phyloP scores from a whole-genome alignment of 2,113 vertebrate genomes.

The Etia nguti region DNA sequence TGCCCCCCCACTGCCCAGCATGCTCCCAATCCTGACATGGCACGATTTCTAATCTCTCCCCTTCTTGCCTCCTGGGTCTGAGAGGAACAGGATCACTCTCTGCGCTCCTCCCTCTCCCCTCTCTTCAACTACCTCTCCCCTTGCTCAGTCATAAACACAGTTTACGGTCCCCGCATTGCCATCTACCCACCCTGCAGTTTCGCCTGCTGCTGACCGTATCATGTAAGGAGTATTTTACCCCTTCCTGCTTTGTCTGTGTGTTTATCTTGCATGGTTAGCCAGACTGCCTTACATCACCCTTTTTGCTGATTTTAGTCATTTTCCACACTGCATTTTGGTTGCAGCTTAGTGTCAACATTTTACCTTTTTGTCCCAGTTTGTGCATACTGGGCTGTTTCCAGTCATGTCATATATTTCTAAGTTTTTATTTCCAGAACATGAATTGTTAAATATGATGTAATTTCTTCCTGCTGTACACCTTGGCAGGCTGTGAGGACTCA shows the following conservation, averaged over 20 bases:
- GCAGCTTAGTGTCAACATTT: slow-evolving; percentile 43
- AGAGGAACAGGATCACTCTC: slow-evolving; percentile 43
- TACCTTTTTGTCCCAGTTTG: slow-evolving; percentile 37
- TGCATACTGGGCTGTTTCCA: slow-evolving; percentile 38
- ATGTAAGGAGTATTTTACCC: slow-evolving; percentile 33
- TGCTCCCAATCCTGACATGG: slow-evolving; percentile 67
- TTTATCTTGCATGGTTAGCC: slow-evolving; percentile 23
- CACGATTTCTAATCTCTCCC: slow-evolving; percentile 66
- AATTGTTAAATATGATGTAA: slow-evolving; percentile 36
- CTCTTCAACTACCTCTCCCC: slow-evolving; percentile 24
- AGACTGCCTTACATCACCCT: slow-evolving; percentile 25
- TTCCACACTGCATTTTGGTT: slow-evolving; percentile 26
- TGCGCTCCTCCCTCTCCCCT: slow-evolving; percentile 32
- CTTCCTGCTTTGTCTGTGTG: slow-evolving; percentile 20
- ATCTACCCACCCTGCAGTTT: slow-evolving; percentile 46
- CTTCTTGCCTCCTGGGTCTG: slow-evolving; percentile 55
- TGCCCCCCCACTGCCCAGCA: slow-evolving; percentile 49
- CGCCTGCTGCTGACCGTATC: slow-evolving; percentile 42
- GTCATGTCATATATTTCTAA: slow-evolving; percentile 1
- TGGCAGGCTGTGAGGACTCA: neutral
- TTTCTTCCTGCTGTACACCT: neutral
- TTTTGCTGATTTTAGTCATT: slow-evolving; percentile 44
- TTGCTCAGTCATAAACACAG: slow-evolving; percentile 29
- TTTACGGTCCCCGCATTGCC: slow-evolving; percentile 9
- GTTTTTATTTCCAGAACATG: slow-evolving; percentile 12